Evolutionary conservation across 2,888 invertebrate species (phyloP).

Genomic region (Pseudeuparius sepicola): DNA sequence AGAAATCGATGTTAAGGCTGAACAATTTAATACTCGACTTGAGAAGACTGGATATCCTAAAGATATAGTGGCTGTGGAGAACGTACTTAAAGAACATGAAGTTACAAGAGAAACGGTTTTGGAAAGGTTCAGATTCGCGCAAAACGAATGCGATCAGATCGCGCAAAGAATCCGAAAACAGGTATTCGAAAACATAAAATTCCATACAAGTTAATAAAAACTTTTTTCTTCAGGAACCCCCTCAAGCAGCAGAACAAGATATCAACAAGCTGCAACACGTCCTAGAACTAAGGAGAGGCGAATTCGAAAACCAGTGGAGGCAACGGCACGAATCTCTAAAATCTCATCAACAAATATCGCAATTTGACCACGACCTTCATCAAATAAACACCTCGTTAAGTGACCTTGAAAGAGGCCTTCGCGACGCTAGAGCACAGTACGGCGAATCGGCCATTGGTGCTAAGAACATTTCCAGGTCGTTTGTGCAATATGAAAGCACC

Average conservation of each 20-base stretch:
- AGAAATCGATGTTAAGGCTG: constrained; percentile 52
- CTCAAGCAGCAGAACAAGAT: constrained; percentile 55
- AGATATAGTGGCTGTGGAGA: constrained; percentile 44
- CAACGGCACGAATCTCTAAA: constrained; percentile 50
- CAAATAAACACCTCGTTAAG: constrained; percentile 62
- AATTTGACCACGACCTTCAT: constrained; percentile 56
- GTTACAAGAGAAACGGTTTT: constrained; percentile 51
- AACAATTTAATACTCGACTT: constrained; percentile 44
- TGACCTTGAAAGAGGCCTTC: no score
- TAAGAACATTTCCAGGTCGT: constrained; percentile 58
- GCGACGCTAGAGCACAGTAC: constrained; percentile 55
- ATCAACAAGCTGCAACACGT: constrained; percentile 55
- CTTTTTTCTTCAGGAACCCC: constrained; percentile 51
- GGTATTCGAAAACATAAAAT: constrained; percentile 26
- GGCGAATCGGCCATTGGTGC: constrained; percentile 63
- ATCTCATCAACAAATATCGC: constrained; percentile 51
- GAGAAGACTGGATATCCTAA: constrained; percentile 36
- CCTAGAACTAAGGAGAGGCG: constrained; percentile 48
- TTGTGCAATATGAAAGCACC: constrained; percentile 67
- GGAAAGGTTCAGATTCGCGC: constrained; percentile 55
- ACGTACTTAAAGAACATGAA: constrained; percentile 52
- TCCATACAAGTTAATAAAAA: no score
- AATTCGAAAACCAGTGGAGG: constrained; percentile 55
- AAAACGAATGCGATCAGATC: constrained; percentile 58
- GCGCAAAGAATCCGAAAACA: constrained; percentile 58